Base-by-base conservation (phyloP, 2,797 vertebrate genomes). In the Ctenopoma multispine region DNA sequence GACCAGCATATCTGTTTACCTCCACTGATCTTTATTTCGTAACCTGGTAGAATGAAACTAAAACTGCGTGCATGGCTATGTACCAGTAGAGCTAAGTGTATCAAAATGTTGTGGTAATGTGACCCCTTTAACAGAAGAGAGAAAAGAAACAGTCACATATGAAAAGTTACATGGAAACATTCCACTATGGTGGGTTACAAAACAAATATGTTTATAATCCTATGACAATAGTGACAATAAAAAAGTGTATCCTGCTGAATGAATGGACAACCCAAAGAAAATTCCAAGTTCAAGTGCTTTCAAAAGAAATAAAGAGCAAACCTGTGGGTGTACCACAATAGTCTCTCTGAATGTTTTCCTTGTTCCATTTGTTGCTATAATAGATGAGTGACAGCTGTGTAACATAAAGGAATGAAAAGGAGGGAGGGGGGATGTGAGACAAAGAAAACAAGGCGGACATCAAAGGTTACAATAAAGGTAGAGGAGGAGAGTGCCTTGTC, bases 221-320 rank as follows among this genome's bases (percentile, higher is more conserved):
- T n/a, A 0, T 36, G 49, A 86, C 81, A 89, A 91, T 63, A n/a
- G 53, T 44, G 8, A 21, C 59, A 69, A 85, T 62, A 85, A 77
- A 80, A 63, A 62, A 57, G 53, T 68, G 63, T 74, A 62, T 62
- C 50, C 78, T 64, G 61, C 46, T 47, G 27, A 79, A 70, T 78
- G 55, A 88, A 68, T 34, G 46, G 56, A 66, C 43, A 3, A 63
- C 59, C 57, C 69, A 48, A 84, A 74, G 69, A 87, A 89, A 87
- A 90, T 89, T 87, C 85, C 89, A 90, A 87, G 88, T 90, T 90
- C 77, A 90, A 90, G 89, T 74, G 84, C 81, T 86, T 88, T 87
- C 49, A 80, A 84, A 71, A 74, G 82, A 85, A 82, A 86, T 82
- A 85, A 87, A 90, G 85, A 83, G 88, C 82, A 76, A 89, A 84